phyloP scores from a whole-genome alignment of 2,888 invertebrate genomes.

The Drosophila recens region DNA sequence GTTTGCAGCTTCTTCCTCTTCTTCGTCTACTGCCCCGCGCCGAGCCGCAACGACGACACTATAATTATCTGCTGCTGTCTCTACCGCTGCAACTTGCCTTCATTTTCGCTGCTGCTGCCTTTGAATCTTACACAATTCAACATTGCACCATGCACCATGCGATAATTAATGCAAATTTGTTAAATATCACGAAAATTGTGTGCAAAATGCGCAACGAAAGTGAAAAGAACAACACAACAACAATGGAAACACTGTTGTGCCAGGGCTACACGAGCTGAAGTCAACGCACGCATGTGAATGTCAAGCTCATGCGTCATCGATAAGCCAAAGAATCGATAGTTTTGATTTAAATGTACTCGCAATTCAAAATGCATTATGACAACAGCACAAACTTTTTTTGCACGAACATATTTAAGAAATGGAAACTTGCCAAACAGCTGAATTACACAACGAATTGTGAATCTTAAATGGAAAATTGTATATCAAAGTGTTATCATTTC shows the following conservation, averaged over 20 bases:
- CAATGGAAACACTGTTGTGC: conserved; percentile 35
- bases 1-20: conserved; percentile 53
- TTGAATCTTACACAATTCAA: conserved; percentile 33
- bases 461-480: too few relatives aligned
- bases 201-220: conserved; percentile 68
- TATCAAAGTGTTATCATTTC: too few relatives aligned
- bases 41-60: conserved; percentile 38
- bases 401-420: neutral
- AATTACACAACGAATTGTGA: too few relatives aligned
- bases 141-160: conserved; percentile 32
- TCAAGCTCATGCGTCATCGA: conserved; percentile 30
- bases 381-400: neutral
- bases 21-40: conserved; percentile 13
- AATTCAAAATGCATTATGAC: neutral
- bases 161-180: conserved; percentile 54
- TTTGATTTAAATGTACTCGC: neutral
- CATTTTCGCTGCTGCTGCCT: conserved; percentile 57
- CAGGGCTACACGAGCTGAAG: conserved; percentile 26
- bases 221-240: conserved; percentile 70
- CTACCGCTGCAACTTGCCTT: conserved; percentile 47
- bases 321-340: conserved; percentile 20
- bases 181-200: conserved; percentile 45
- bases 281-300: conserved; percentile 35
- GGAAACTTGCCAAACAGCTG: neutral
- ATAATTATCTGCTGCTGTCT: conserved; percentile 64